Evolutionary conservation across 2,797 vertebrate genomes (phyloP), one percentile per base, ranked within the genome.

Genomic region (Buceros bicornis): DNA sequence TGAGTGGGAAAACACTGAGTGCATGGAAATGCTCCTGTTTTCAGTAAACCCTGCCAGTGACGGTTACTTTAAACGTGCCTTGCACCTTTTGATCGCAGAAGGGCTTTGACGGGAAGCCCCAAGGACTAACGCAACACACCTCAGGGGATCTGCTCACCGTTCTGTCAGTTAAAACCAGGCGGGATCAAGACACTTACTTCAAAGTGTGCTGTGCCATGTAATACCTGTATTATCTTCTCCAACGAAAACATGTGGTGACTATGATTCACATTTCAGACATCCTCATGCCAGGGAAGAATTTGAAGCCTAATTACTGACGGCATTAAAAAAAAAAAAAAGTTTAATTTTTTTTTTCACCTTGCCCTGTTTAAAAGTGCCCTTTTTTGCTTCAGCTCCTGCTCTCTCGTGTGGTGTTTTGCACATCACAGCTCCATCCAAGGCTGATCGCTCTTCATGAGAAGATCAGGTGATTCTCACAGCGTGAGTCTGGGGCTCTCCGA

Each of bases 401-500:
- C 16, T 10, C n/a, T 40, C 8, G 10, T 22, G 58, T 7, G 31
- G 29, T 4, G 21, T 58, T 57, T 80, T 25, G 7, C 26, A 45
- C 22, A 29, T 67, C 6, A 2, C 16, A 0, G 51, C 83, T 71
- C 48, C 24, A 18, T 48, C 35, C 28, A 10, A 61, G 48, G 42
- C 16, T 3, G 6, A 42, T 22, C 0, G 2, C 40, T 53, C 58
- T 53, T 4, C n/a, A 0, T 4, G 24, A 45, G 33, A 33, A 33
- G 33, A 33, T 33, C 33, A 33, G n/a, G 13, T 2, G 7, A 8
- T 26, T 33, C 65, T 77, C 26, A 42, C 0, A 4, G 8, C 1
- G 1, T 25, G 43, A 29, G 5, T 12, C 56, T 2, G 37, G 2
- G 35, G 60, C 15, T 42, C 8, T 31, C 60, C 0, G 3, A 20